Conservation (phyloP, 1,140 invertebrate species). For the Penaeus japonicus region DNA sequence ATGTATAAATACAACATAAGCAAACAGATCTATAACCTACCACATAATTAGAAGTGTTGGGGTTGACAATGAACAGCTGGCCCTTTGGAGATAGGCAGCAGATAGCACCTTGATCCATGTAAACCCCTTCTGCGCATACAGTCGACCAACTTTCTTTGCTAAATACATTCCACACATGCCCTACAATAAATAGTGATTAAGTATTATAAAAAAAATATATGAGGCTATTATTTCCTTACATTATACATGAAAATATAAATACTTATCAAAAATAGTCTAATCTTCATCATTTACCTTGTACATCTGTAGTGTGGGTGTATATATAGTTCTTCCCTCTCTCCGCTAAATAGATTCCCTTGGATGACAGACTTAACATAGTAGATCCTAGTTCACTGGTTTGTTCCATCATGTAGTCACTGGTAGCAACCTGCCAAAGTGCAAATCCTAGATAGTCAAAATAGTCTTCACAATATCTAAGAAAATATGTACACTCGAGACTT, state of each 20-base stretch:
- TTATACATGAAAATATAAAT: not conserved
- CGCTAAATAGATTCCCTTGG: not conserved
- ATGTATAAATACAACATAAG: not conserved
- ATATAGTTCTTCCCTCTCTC: not conserved
- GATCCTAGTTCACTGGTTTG: not conserved
- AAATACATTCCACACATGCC: constrained; percentile 65
- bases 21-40: not conserved
- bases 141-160: constrained; percentile 63
- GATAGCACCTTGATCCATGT: constrained; percentile 64
- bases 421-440: not conserved
- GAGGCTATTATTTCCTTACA: not conserved
- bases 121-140: constrained; percentile 64
- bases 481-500: too few relatives aligned
- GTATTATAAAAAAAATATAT: constrained; percentile 60
- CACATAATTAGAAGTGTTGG: constrained; percentile 55
- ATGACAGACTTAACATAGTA: not conserved
- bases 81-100: constrained; percentile 65
- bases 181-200: constrained; percentile 61
- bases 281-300: too few relatives aligned
- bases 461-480: not conserved
- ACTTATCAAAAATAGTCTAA: too few relatives aligned
- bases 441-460: not conserved
- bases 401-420: not conserved
- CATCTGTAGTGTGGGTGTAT: too few relatives aligned
- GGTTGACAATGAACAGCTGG: constrained; percentile 64